Percentiles rank a stretch among this genome's conserved stretches.
Conservation (phyloP, 2,888 invertebrate genomes). For the Lacanobia oleracea region DNA sequence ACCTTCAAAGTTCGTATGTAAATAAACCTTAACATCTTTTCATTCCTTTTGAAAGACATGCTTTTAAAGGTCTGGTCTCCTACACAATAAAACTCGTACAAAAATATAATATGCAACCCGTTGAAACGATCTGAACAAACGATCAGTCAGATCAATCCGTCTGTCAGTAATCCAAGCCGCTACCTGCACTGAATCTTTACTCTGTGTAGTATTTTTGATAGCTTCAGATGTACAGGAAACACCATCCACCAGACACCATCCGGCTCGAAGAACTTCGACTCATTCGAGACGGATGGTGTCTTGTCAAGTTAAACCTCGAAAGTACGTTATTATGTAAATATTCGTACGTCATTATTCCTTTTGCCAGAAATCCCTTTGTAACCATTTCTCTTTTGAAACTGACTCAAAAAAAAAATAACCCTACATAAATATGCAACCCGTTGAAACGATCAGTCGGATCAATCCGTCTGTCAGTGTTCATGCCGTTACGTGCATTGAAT, state of each 20-base stretch:
- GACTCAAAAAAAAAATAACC: neutral
- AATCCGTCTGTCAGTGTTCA: constrained; percentile 26
- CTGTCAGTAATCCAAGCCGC: constrained; percentile 29
- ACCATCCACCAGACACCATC: too few relatives aligned
- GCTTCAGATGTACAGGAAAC: constrained; percentile 9
- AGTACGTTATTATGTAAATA: too few relatives aligned
- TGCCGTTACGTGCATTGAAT: constrained; percentile 26
- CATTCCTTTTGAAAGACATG: neutral
- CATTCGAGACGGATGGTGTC: too few relatives aligned
- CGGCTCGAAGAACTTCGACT: too few relatives aligned
- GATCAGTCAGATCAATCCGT: constrained; percentile 23
- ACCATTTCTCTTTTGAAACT: too few relatives aligned
- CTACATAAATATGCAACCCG: constrained; percentile 13
- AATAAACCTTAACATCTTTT: neutral
- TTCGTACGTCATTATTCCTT: too few relatives aligned
- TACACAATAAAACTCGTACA: neutral
- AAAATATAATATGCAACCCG: constrained; percentile 21
- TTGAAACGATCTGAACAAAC: constrained; percentile 15
- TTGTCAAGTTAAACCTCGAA: too few relatives aligned
- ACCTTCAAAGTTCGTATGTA: too few relatives aligned
- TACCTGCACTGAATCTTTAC: constrained; percentile 28
- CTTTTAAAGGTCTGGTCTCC: neutral
- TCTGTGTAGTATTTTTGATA: constrained; percentile 21
- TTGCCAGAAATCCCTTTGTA: too few relatives aligned
- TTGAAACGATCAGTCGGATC: constrained; percentile 26